phyloP scores from a whole-genome alignment of 2,797 vertebrate genomes.

The Leptodactylus fallax region DNA sequence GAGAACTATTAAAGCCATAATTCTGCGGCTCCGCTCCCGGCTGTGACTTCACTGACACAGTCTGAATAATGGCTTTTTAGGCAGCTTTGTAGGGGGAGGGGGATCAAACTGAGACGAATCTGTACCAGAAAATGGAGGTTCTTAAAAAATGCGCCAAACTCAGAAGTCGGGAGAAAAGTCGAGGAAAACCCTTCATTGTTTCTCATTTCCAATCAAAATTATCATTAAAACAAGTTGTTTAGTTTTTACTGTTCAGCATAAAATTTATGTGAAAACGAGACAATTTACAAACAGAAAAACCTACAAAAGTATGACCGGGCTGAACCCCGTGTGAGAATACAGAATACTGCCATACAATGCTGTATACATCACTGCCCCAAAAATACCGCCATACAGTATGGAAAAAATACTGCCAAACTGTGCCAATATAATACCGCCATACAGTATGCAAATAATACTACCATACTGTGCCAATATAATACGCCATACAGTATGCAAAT shows the following conservation, averaged over 20 bases:
- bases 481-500: too few species aligned
- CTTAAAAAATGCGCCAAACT: neutral
- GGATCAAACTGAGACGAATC: neutral
- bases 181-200: neutral
- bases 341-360: neutral
- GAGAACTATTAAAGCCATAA: conserved; percentile 3
- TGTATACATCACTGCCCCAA: neutral
- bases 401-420: neutral
- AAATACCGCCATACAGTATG: neutral
- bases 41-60: neutral
- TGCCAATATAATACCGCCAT: neutral
- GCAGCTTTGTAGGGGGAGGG: neutral
- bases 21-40: neutral
- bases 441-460: neutral
- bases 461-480: neutral
- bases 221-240: neutral
- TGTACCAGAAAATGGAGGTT: neutral
- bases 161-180: neutral
- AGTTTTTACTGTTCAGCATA: too few species aligned
- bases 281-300: too few species aligned
- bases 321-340: too few species aligned
- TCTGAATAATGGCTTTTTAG: neutral
- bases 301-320: too few species aligned
- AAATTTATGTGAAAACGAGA: too few species aligned
- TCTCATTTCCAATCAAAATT: neutral